These are phyloP conservation scores for Spodoptera litura DNA, from an alignment of 1,140 invertebrate species.

Conservation along the genomic window DNA sequence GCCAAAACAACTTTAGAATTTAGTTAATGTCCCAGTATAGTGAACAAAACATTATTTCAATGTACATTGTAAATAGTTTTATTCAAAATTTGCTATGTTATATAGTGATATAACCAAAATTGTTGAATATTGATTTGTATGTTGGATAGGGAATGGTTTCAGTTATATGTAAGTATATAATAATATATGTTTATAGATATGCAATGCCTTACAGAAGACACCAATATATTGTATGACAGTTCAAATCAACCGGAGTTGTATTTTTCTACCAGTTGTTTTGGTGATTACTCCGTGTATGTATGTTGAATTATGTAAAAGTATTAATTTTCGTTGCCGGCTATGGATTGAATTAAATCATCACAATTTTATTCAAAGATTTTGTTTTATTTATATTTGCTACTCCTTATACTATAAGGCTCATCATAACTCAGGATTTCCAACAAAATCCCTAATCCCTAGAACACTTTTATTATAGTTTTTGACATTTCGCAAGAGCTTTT, in stretches of 20 bases:
- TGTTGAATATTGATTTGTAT: slow-evolving; percentile 23
- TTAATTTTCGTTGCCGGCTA: slow-evolving; percentile 71
- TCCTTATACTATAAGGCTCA: neutral
- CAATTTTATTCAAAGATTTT: slow-evolving; percentile 70
- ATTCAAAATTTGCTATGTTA: neutral
- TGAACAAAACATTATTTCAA: slow-evolving; percentile 37
- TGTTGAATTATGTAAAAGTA: slow-evolving; percentile 48
- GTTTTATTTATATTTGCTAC: slow-evolving; percentile 50
- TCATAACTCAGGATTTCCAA: neutral
- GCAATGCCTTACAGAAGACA: neutral
- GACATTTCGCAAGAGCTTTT: too few species aligned
- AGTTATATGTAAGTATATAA: neutral
- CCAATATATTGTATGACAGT: slow-evolving; percentile 19
- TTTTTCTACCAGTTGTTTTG: slow-evolving; percentile 39
- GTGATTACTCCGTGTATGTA: slow-evolving; percentile 42
- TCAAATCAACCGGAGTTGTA: slow-evolving; percentile 20
- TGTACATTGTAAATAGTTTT: slow-evolving; percentile 37
- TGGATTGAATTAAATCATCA: slow-evolving; percentile 82
- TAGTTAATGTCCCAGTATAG: slow-evolving; percentile 20
- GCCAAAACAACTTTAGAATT: slow-evolving; percentile 13
- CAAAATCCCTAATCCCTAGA: too few species aligned
- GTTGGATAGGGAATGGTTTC: slow-evolving; percentile 27
- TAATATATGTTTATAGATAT: slow-evolving; percentile 26
- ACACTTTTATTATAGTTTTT: too few species aligned
- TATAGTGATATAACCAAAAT: slow-evolving; percentile 35